Evolutionary conservation across 2,113 vertebrate species (phyloP), one percentile per base, ranked within the genome.

Genomic region (Caranx ignobilis): DNA sequence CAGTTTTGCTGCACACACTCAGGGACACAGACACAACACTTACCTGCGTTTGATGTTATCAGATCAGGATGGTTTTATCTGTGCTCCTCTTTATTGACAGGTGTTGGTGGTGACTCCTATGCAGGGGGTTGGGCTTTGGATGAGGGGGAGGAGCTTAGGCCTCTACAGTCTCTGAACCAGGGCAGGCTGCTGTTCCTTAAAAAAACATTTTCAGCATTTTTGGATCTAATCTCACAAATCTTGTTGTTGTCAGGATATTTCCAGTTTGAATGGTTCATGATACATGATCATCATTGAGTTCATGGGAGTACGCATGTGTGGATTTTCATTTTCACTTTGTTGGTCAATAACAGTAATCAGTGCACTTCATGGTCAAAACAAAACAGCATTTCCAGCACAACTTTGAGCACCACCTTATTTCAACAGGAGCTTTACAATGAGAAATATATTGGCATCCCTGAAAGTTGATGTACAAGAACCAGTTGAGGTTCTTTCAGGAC

Each of bases 91-190:
- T 43, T 79, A 71, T 77, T 85, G 86, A 73, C 85, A 92, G 88
- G 83, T 91, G 82, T 31, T 84, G 86, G 79, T 90, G 90, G 77
- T 85, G 76, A 74, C 66, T 85, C 74, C 74, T 71, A 11, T 55
- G 5, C 34, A 75, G 67, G 87, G 87, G 89, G 89, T 56, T 77
- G 87, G 87, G 84, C 72, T 84, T 81, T 47, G 48, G 66, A 11
- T 41, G 63, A 87, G 73, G 81, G 81, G 92, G 91, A 76, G 84
- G 83, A 39, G 83, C 71, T 80, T 4, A 45, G 66, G 64, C 64
- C 21, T 66, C 6, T 73, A 55, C 59, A 64, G 41, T 37, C 26
- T 55, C 9, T 81, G 62, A 26, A 45, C 34, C 60, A 56, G 8
- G 2, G 54, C 37, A 18, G 11, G 32, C 35, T 48, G 21, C 26